Base-by-base conservation (phyloP, 37 sponge, comb jelly and placozoan genomes). In the Beroe forskalii region DNA sequence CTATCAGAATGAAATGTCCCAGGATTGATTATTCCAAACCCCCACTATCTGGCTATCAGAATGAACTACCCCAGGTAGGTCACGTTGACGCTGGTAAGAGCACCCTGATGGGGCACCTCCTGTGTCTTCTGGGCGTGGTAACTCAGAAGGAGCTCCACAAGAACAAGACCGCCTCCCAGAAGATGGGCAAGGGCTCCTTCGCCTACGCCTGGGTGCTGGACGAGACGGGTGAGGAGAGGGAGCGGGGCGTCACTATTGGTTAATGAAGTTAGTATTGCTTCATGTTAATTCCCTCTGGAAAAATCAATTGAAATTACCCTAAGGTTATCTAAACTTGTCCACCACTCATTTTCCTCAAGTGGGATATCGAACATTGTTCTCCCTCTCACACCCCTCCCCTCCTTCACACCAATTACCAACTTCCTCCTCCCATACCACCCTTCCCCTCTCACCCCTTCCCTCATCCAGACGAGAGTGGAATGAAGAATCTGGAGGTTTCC, bases 41-140 rank as follows among this genome's bases (percentile, higher is more conserved):
- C n/a, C n/a, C n/a, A n/a, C n/a, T n/a, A n/a, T n/a, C n/a, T n/a
- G n/a, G n/a, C n/a, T n/a, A n/a, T n/a, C n/a, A n/a, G n/a, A n/a
- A n/a, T n/a, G n/a, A n/a, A n/a, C n/a, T 89, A 33, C 33, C 27
- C 37, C 63, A 60, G 72, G 61, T 91, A 93, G 99, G 99, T 67
- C 99, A 99, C 90, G 99, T 99, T 38, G 99, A 99, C 91, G 97
- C 99, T 32, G 99, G 99, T 6, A 99, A 99, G 95, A 96, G 97
- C 66, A 99, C 99, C 0, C 92, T 99, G 31, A 96, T 99, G 99
- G 99, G 99, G 23, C 99, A 99, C 62, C 76, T 99, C 9, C 94
- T 99, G 9, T 94, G 91, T 76, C 92, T 92, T 0, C 89, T 96
- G 35, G 99, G 99, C 60, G 69, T 91, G 17, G 95, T 99, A 63